Conservation (phyloP, 23 tunicate genomes). For the Halocynthia aurantium region DNA sequence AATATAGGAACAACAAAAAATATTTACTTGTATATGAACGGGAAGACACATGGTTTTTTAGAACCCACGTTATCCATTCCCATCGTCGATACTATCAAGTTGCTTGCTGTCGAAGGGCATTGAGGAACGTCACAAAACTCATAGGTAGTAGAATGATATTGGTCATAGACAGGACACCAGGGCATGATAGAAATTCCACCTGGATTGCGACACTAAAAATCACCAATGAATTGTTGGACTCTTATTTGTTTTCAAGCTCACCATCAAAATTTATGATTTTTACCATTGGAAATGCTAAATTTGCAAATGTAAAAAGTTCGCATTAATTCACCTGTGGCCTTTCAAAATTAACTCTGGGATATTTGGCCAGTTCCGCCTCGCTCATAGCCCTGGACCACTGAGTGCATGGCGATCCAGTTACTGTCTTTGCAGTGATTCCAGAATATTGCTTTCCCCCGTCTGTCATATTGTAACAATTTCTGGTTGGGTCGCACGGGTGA, state of each 20-base stretch:
- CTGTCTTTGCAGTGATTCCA: not conserved
- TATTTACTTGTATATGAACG: constrained; percentile 8
- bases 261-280: not conserved
- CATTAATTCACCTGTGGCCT: not conserved
- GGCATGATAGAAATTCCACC: constrained; percentile 19
- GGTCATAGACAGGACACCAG: not conserved
- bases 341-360: not conserved
- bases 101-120: constrained; percentile 14
- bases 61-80: not conserved
- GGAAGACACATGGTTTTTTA: constrained; percentile 29
- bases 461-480: constrained; percentile 4
- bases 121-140: constrained; percentile 24
- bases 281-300: not conserved
- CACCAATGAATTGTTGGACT: not conserved
- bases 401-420: not conserved
- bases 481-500: constrained; percentile 35
- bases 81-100: constrained; percentile 1
- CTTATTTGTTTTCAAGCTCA: not conserved
- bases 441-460: constrained; percentile 27
- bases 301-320: not conserved
- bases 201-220: constrained; percentile 27
- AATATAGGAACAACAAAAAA: not conserved
- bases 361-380: not conserved
- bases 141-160: too few relatives aligned
- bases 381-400: not conserved